Percentiles rank a stretch among this genome's conserved stretches.
Evolutionary conservation across 2,113 vertebrate genomes (phyloP).

Genomic region (Oenanthe melanoleuca): DNA sequence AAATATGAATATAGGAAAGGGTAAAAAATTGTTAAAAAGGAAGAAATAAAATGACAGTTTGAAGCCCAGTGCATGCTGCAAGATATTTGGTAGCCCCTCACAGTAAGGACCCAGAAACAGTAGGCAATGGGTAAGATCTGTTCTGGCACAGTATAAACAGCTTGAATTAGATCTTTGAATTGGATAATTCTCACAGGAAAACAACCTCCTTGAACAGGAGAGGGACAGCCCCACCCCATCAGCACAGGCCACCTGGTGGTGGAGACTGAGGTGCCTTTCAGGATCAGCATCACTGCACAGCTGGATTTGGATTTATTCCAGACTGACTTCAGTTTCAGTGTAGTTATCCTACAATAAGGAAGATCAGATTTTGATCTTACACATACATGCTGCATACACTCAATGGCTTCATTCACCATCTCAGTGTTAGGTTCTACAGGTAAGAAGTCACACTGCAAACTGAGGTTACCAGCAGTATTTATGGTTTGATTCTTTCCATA

Average conservation of each 20-base stretch:
- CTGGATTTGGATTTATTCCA: not conserved
- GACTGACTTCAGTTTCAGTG: not conserved
- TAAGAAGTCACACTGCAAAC: not conserved
- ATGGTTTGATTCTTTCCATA: not conserved
- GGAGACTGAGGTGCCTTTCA: not conserved
- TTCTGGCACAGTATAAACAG: not conserved
- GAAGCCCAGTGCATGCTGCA: not conserved
- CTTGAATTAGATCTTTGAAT: not conserved
- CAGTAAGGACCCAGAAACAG: not conserved
- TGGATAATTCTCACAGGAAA: not conserved
- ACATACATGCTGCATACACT: too few species aligned
- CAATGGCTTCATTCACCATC: not conserved
- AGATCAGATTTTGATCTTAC: not conserved
- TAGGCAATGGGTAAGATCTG: not conserved
- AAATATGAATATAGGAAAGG: not conserved
- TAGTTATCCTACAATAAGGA: not conserved
- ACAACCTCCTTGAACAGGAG: not conserved
- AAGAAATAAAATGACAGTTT: not conserved
- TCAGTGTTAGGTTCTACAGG: not conserved
- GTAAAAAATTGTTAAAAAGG: not conserved
- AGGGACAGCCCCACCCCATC: not conserved
- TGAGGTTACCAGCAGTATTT: not conserved
- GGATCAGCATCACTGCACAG: not conserved
- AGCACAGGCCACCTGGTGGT: not conserved
- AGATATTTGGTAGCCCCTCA: not conserved